Percentiles rank a stretch among this genome's conserved stretches.
These are phyloP conservation scores for Pedionomus torquatus DNA, from an alignment of 2,113 vertebrate genomes.

Conservation along the genomic window DNA sequence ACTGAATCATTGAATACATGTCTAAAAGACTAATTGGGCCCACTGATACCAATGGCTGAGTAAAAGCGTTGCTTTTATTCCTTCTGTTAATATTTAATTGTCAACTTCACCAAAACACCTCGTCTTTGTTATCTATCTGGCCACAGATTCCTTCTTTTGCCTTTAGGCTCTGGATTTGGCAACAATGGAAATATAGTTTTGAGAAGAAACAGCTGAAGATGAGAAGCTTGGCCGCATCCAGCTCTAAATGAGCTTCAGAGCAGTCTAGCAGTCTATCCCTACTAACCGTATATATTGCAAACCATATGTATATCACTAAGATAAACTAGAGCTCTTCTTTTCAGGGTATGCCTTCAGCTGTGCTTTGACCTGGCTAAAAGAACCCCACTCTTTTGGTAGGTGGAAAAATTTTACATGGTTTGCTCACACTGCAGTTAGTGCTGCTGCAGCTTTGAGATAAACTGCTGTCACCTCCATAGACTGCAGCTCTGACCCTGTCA, in stretches of 20 bases:
- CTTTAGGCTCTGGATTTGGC: not conserved
- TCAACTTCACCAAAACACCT: not conserved
- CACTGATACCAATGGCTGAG: not conserved
- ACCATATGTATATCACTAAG: not conserved
- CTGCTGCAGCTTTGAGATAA: not conserved
- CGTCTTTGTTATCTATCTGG: not conserved
- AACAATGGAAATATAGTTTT: not conserved
- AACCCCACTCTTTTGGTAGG: not conserved
- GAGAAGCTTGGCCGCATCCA: not conserved
- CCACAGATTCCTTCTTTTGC: not conserved
- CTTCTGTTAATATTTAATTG: not conserved
- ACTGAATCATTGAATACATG: not conserved
- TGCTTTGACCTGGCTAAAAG: not conserved
- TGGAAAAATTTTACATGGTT: not conserved
- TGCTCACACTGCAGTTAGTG: not conserved
- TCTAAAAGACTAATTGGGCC: not conserved
- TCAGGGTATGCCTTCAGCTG: not conserved
- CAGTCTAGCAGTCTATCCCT: not conserved
- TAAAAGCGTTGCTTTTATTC: not conserved
- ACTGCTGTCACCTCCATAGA: not conserved
- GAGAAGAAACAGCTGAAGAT: not conserved
- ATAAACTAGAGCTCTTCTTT: not conserved
- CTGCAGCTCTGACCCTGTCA: not conserved
- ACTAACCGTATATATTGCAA: not conserved
- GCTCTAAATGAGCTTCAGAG: not conserved